These are phyloP conservation scores for Lipotes vexillifer DNA, from an alignment of 2,113 vertebrate genomes.

Conservation along the genomic window DNA sequence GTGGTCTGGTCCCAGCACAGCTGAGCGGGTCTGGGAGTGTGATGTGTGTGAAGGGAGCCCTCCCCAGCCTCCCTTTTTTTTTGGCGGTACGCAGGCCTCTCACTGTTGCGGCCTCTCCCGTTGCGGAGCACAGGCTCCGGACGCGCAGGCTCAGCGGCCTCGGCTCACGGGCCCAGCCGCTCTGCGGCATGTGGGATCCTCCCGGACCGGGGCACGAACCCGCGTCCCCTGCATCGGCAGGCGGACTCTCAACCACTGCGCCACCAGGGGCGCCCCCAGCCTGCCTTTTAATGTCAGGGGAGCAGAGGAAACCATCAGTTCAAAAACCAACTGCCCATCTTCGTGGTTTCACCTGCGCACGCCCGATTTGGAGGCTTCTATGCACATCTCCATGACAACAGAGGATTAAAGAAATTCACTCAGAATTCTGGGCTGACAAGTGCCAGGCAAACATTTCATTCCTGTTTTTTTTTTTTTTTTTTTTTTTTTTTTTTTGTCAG, in stretches of 20 bases:
- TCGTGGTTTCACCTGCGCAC: not conserved
- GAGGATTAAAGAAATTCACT: not conserved
- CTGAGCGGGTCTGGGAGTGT: not conserved
- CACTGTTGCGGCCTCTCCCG: too few species aligned
- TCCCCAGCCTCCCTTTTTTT: not conserved
- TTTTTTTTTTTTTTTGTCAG: too few species aligned
- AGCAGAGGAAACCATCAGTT: not conserved
- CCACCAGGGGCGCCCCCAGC: not conserved
- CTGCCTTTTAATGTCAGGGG: not conserved
- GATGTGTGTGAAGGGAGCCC: not conserved
- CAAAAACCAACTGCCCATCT: not conserved
- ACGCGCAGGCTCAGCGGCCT: accelerated
- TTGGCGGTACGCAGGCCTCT: too few species aligned
- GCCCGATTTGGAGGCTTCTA: not conserved
- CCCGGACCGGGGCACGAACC: too few species aligned
- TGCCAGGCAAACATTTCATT: not conserved
- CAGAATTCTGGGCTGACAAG: slow-evolving; percentile 16
- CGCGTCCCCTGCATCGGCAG: too few species aligned
- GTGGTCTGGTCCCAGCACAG: not conserved
- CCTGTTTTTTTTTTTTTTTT: not conserved
- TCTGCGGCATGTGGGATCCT: too few species aligned
- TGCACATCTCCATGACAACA: slow-evolving; percentile 42
- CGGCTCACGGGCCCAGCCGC: too few species aligned
- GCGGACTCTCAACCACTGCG: too few species aligned
- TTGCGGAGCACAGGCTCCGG: too few species aligned